Evolutionary conservation across 2,888 invertebrate species (phyloP), one percentile per base, ranked within the genome.

Genomic region (Stomorhina lunata): DNA sequence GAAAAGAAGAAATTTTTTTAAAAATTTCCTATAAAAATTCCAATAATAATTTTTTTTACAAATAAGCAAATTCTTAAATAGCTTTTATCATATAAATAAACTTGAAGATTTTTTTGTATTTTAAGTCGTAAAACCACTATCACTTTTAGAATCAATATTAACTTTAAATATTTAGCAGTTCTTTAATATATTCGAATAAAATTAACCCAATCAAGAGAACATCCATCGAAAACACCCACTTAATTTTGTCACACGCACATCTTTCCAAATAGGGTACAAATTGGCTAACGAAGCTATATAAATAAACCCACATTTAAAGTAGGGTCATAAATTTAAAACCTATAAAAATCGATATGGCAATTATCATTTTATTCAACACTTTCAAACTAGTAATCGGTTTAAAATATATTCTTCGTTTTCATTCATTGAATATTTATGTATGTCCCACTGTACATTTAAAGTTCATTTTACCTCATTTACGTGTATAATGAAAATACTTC

Each of bases 181-280:
- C 6, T 27, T 12, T 53, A 27, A 17, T 9, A 25, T 25, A 48
- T n/a, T 48, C 50, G 25, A 48, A 65, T 25, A 65, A 17, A 15
- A 68, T 6, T 17, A 55, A 27, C 20, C 7, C 6, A 25, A 68
- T 40, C 27, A 43, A 69, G 10, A 12, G 12, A n/a, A 7, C 5
- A 32, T 15, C 1, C 37, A 50, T 57, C n/a, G n/a, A 15, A 27
- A 25, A 71, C 59, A 7, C 59, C 71, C 45, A 71, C 71, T 25
- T 48, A 17, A 3, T 32, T 25, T 59, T 48, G 22, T 34, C 45
- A 48, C 57, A 71, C 57, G 71, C 45, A 71, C 71, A 59, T 48
- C 32, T 59, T 15, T 25, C 22, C 45, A n/a, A 25, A 71, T 45
- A 27, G 2, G 71, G 48, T n/a, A n/a, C n/a, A n/a, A n/a, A n/a